Evolutionary conservation across 2,797 vertebrate species (phyloP).

Genomic region (Myripristis murdjan): DNA sequence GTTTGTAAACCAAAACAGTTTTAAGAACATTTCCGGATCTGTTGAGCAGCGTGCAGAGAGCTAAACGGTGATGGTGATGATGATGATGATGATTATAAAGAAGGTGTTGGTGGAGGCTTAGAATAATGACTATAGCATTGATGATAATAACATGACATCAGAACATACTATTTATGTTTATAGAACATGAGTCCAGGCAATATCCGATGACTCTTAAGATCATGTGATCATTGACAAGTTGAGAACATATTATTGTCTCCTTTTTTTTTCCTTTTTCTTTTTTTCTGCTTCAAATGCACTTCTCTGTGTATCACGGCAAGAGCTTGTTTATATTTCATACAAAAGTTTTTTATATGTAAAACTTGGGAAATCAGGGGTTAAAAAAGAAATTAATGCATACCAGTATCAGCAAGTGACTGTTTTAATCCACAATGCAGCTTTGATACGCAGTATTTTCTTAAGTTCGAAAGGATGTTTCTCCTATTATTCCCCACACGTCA

Average conservation of each 20-base stretch:
- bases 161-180: slow-evolving; percentile 88
- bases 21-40: slow-evolving; percentile 86
- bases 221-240: slow-evolving; percentile 35
- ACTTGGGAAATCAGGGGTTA: slow-evolving; percentile 83
- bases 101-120: slow-evolving; percentile 31
- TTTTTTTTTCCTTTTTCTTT: slow-evolving; percentile 77
- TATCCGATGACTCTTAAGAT: slow-evolving; percentile 28
- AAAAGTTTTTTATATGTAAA: slow-evolving; percentile 91
- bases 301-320: slow-evolving; percentile 80
- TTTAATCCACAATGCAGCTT: slow-evolving; percentile 60
- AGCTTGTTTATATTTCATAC: slow-evolving; percentile 96
- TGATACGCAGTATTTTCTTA: slow-evolving; percentile 58
- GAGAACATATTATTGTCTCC: slow-evolving; percentile 68
- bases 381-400: slow-evolving; percentile 74
- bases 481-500: slow-evolving; percentile 65
- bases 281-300: slow-evolving; percentile 86
- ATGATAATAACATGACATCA: slow-evolving; percentile 65
- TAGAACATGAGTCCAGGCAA: slow-evolving; percentile 72
- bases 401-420: slow-evolving; percentile 78
- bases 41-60: slow-evolving; percentile 85
- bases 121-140: slow-evolving; percentile 25
- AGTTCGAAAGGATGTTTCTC: slow-evolving; percentile 41
- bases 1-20: slow-evolving; percentile 88
- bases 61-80: slow-evolving; percentile 34
- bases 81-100: slow-evolving; percentile 30